These are phyloP conservation scores for Mycteria americana DNA, from an alignment of 2,797 vertebrate species.

Conservation along the genomic window DNA sequence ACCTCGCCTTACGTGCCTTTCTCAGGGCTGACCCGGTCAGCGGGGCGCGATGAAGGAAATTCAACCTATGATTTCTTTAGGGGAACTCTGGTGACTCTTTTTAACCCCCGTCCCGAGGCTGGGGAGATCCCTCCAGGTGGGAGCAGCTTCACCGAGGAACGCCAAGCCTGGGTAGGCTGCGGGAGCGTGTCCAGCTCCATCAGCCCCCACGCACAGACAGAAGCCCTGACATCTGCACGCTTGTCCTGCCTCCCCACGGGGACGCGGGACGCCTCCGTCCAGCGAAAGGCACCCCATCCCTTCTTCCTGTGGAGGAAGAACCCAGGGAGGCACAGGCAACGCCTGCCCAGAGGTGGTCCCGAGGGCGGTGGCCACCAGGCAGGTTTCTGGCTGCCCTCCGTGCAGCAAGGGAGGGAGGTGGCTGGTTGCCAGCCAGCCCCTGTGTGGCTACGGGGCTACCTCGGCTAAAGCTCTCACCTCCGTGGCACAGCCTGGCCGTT, in stretches of 20 bases:
- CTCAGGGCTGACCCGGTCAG: background rate
- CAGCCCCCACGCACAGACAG: background rate
- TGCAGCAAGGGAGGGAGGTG: background rate
- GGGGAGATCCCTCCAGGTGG: background rate
- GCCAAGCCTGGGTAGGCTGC: background rate
- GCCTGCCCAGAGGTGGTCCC: background rate
- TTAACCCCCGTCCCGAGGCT: background rate
- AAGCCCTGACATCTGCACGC: rapidly evolving
- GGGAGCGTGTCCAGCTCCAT: background rate
- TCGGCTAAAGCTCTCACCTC: background rate
- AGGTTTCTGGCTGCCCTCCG: background rate
- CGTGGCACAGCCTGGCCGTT: rapidly evolving
- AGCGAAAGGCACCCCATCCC: background rate
- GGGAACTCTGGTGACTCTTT: background rate
- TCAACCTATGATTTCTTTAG: background rate
- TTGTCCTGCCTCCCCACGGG: background rate
- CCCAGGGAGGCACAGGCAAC: background rate
- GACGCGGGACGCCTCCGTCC: background rate
- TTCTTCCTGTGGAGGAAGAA: background rate
- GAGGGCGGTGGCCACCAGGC: background rate
- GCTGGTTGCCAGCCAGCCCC: background rate
- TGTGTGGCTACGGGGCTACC: background rate
- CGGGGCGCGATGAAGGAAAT: background rate
- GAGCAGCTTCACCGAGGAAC: rapidly evolving
- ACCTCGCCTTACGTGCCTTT: background rate